Percentiles rank a stretch among this genome's conserved stretches.
Evolutionary conservation across 2,797 vertebrate genomes (phyloP).

Genomic region (Rhynchotus rufescens): DNA sequence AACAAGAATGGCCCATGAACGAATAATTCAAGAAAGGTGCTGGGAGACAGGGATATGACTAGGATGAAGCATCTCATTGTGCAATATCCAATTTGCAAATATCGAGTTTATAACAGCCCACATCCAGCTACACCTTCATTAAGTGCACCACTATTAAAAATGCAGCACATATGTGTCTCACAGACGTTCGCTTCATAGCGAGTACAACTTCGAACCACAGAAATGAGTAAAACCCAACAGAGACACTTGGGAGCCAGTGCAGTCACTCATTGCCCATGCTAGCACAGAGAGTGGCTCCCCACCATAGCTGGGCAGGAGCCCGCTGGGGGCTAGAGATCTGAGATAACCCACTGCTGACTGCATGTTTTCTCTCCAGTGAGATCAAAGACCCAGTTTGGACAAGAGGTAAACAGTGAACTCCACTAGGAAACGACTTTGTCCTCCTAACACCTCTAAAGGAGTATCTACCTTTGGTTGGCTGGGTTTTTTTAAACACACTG

Average conservation of each 20-base stretch:
- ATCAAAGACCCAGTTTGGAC: not conserved
- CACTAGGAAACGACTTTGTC: not conserved
- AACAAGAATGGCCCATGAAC: not conserved
- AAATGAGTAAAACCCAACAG: not conserved
- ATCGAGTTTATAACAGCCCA: not conserved
- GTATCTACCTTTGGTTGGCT: not conserved
- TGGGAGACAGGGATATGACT: fast-evolving
- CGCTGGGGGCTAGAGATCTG: not conserved
- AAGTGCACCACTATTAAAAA: not conserved
- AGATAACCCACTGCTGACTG: not conserved
- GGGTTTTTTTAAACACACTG: not conserved
- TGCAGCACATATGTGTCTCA: not conserved
- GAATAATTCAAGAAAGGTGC: no score
- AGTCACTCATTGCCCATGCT: not conserved
- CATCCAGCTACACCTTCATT: fast-evolving
- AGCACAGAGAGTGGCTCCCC: not conserved
- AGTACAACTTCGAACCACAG: not conserved
- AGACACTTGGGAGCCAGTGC: not conserved
- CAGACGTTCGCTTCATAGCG: not conserved
- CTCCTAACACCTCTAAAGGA: not conserved
- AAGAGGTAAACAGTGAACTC: not conserved
- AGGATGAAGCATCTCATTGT: fast-evolving
- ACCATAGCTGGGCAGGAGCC: fast-evolving
- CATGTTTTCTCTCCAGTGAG: not conserved
- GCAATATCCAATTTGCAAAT: not conserved